phyloP scores from a whole-genome alignment of 2,113 vertebrate genomes.

The Coregonus clupeaformis region DNA sequence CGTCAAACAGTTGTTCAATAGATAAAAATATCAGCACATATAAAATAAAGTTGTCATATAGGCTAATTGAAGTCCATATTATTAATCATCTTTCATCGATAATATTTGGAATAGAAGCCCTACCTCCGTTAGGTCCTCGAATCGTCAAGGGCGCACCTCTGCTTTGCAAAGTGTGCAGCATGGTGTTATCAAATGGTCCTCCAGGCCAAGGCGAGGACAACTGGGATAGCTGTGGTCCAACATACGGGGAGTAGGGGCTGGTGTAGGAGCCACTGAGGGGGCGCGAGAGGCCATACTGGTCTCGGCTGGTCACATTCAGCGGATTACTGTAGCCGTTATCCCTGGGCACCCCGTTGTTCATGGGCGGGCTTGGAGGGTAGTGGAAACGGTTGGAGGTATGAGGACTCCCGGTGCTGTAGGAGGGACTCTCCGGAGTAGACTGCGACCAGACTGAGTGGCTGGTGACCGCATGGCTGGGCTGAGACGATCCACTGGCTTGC shows the following conservation, averaged over 20 bases:
- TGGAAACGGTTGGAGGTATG: constrained; percentile 86
- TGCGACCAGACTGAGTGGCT: constrained; percentile 78
- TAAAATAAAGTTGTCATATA: too few species aligned
- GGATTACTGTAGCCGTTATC: constrained; percentile 74
- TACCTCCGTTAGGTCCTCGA: constrained; percentile 89
- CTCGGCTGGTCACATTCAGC: constrained; percentile 82
- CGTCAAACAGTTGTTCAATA: background rate
- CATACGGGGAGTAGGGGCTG: constrained; percentile 88
- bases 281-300: constrained; percentile 88
- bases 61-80: background rate
- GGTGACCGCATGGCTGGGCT: constrained; percentile 82
- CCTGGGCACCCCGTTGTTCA: constrained; percentile 82
- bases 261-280: constrained; percentile 87
- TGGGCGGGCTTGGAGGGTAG: constrained; percentile 88
- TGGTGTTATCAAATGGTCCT: constrained; percentile 89
- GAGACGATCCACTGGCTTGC: constrained; percentile 78
- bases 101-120: constrained; percentile 17
- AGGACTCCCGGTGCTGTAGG: constrained; percentile 78
- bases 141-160: constrained; percentile 83
- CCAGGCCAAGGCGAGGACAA: constrained; percentile 86
- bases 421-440: constrained; percentile 81
- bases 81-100: background rate
- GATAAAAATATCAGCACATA: background rate
- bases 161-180: constrained; percentile 91
- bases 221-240: constrained; percentile 85